Base-by-base conservation (phyloP, 1,140 invertebrate genomes). In the Pseudomyrmex cubaensis region DNA sequence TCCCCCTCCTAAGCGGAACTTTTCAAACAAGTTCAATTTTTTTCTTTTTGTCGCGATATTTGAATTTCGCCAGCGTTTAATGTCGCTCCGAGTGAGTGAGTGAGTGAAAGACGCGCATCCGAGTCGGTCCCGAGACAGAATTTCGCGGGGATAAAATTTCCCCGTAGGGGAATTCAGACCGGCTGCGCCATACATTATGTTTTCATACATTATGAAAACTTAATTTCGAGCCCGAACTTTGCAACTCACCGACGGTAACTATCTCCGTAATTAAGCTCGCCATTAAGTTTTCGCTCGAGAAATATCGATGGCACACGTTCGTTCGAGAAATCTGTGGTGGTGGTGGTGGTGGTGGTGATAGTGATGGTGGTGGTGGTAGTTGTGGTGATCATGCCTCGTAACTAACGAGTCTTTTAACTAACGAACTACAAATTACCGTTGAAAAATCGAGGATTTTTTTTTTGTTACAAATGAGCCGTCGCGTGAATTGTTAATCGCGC, bases 151-250 rank as follows among this genome's bases (percentile, higher is more conserved):
- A 35, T 35, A 35, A 35, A 35, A 35, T 35, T 35, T 35, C 35
- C 35, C 35, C 35, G 35, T 7, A 7, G 35, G 35, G 35, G 35
- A 35, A 35, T 35, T 35, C 35, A 35, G 35, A 35, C 35, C 35
- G 35, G 5, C 35, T 35, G 35, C 35, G 35, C 35, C 35, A 35
- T 35, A 35, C 35, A 7, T 35, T 35, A 35, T 35, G 35, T 35
- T 35, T 35, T 35, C 35, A 35, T 72, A 72, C 54, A 59, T 72
- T 80, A 48, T 59, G 44, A n/a, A 72, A 72, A 72, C n/a, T 72
- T 61, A 50, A 80, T 72, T 72, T 50, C 2, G 50, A 13, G n/a
- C 3, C n/a, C 13, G 13, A 46, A 20, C 2, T 17, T 15, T 80
- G 69, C 61, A 59, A 50, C 50, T 80, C n/a, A 13, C n/a, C 7